Evolutionary conservation across 2,113 vertebrate species (phyloP).

Genomic region (Plecturocebus donacophilus): DNA sequence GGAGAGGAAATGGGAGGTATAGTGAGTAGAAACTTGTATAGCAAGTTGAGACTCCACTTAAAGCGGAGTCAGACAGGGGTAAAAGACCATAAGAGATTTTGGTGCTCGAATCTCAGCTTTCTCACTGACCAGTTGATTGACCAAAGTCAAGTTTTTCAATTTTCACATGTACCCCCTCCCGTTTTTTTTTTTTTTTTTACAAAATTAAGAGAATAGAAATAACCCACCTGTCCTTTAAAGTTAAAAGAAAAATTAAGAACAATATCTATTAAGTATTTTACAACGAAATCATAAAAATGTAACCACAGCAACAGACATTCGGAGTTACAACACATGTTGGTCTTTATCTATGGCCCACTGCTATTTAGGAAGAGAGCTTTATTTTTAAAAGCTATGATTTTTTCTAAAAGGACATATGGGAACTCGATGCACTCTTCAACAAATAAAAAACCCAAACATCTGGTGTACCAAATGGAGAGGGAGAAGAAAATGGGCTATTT

Average conservation of each 20-base stretch:
- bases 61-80: background rate
- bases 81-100: background rate
- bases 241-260: background rate
- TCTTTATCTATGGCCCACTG: conserved; percentile 54
- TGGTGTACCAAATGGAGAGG: conserved; percentile 60
- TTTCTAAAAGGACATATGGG: conserved; percentile 64
- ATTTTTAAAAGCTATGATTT: conserved; percentile 70
- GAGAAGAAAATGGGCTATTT: conserved; percentile 59
- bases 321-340: conserved; percentile 45
- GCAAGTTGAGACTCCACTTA: background rate
- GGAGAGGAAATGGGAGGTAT: background rate
- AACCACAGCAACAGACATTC: conserved; percentile 27
- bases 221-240: background rate
- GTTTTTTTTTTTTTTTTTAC: background rate
- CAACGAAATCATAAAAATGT: conserved; percentile 56
- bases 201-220: background rate
- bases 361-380: conserved; percentile 54
- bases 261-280: background rate
- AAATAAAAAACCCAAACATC: conserved; percentile 74
- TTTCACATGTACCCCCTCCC: background rate
- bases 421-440: conserved; percentile 53
- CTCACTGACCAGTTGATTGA: background rate
- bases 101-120: background rate
- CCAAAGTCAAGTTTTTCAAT: background rate
- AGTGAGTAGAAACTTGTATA: background rate